These are phyloP conservation scores for Porites evermanni DNA, from an alignment of 92 coral and sea anemone genomes.

Conservation along the genomic window DNA sequence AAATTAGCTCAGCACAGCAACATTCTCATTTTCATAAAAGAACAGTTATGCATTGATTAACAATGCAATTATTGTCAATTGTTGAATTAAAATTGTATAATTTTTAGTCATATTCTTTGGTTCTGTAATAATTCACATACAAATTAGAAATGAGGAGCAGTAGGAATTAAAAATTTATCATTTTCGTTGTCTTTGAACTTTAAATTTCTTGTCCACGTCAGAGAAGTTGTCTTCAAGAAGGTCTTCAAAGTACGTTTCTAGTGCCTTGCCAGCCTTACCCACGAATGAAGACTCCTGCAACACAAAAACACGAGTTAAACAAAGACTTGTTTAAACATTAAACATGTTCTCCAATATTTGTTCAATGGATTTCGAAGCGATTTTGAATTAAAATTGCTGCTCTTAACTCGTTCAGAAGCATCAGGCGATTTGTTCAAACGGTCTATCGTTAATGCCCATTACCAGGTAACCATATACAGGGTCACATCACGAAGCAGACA, in stretches of 20 bases:
- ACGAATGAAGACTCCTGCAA: slow-evolving; percentile 63
- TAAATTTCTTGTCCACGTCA: slow-evolving; percentile 16
- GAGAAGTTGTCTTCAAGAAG: slow-evolving; percentile 57
- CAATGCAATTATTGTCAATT: neutral
- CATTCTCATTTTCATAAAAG: too few relatives aligned
- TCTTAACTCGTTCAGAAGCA: too few relatives aligned
- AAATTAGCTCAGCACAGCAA: too few relatives aligned
- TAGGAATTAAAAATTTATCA: neutral
- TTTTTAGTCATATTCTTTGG: neutral
- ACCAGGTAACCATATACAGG: too few relatives aligned
- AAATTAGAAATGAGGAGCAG: neutral
- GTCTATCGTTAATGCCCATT: too few relatives aligned
- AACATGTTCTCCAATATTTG: too few relatives aligned
- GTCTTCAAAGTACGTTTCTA: slow-evolving; percentile 55
- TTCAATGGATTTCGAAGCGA: too few relatives aligned
- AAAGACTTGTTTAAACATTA: too few relatives aligned
- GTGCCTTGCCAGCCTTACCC: slow-evolving; percentile 65
- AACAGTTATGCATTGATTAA: neutral
- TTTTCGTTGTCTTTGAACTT: slow-evolving; percentile 29
- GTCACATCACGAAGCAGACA: too few relatives aligned
- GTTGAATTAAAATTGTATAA: neutral
- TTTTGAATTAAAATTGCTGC: too few relatives aligned
- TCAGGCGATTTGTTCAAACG: too few relatives aligned
- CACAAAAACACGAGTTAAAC: neutral
- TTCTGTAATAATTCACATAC: neutral